Evolutionary conservation across 2,888 invertebrate species (phyloP).

Genomic region (Drosophila stalkeri): DNA sequence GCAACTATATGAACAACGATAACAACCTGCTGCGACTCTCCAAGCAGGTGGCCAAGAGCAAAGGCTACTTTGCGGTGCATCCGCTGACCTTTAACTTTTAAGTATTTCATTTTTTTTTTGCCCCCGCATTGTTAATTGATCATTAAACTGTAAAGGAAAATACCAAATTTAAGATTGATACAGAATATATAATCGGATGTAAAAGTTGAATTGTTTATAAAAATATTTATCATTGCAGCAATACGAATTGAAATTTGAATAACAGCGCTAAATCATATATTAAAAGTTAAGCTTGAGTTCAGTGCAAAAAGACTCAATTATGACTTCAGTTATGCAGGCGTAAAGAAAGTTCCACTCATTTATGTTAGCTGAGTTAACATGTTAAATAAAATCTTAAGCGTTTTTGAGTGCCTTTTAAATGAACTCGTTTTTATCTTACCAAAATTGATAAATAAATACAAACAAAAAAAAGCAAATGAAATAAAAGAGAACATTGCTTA

Average conservation of each 20-base stretch:
- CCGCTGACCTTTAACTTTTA: conserved; percentile 87
- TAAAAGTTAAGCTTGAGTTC: not conserved
- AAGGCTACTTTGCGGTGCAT: conserved; percentile 88
- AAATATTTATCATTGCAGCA: too few relatives aligned
- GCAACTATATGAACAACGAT: conserved; percentile 86
- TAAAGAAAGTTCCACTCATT: not conserved
- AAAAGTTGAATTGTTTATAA: too few relatives aligned
- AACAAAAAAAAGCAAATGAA: too few relatives aligned
- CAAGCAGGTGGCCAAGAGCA: conserved; percentile 86
- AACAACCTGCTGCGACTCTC: conserved; percentile 86
- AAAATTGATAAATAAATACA: too few relatives aligned
- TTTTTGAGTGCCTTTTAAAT: not conserved
- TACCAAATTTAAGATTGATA: not conserved
- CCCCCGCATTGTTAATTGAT: conserved; percentile 3
- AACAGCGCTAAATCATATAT: not conserved
- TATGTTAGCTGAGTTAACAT: conserved; percentile 3
- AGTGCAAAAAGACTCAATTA: not conserved
- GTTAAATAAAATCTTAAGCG: not conserved
- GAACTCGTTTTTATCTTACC: not conserved
- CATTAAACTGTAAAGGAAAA: not conserved
- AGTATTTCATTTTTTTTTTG: conserved; percentile 7
- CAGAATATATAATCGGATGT: not conserved
- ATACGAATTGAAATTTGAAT: not conserved
- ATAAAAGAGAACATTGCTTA: not conserved
- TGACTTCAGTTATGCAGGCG: not conserved